Evolutionary conservation across 1,140 invertebrate genomes (phyloP).

Genomic region (Drosophila ironensis): DNA sequence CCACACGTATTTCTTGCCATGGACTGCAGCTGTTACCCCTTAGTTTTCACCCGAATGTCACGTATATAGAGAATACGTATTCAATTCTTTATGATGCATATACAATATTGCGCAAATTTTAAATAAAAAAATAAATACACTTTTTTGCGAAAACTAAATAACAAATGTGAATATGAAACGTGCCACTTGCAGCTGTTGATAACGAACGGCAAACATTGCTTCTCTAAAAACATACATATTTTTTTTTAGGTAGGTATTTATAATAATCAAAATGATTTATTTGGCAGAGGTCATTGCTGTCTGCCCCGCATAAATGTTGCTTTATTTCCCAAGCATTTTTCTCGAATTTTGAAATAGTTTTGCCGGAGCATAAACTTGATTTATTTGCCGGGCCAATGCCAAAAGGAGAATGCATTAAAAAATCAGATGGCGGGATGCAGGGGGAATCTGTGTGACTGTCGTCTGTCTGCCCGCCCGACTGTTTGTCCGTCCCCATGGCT

Average conservation of each 20-base stretch:
- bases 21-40: slow-evolving; percentile 62
- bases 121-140: slow-evolving; percentile 26
- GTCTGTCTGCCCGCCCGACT: too few species aligned
- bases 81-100: slow-evolving; percentile 55
- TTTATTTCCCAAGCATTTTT: slow-evolving; percentile 16
- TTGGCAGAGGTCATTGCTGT: slow-evolving; percentile 61
- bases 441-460: background rate
- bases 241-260: slow-evolving; percentile 52
- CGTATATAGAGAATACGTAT: slow-evolving; percentile 29
- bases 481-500: too few species aligned
- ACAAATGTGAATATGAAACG: slow-evolving; percentile 36
- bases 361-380: slow-evolving; percentile 65
- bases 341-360: slow-evolving; percentile 27
- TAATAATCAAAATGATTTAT: slow-evolving; percentile 77
- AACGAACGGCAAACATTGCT: slow-evolving; percentile 39
- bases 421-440: background rate
- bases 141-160: slow-evolving; percentile 23
- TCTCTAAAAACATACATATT: slow-evolving; percentile 44
- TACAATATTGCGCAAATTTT: slow-evolving; percentile 49
- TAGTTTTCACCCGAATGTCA: slow-evolving; percentile 41
- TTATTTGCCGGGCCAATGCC: slow-evolving; percentile 64
- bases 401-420: slow-evolving; percentile 57
- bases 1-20: slow-evolving; percentile 30
- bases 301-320: slow-evolving; percentile 50
- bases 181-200: slow-evolving; percentile 60